phyloP scores from a whole-genome alignment of 2,113 vertebrate species.

The Lepidothrix coronata region DNA sequence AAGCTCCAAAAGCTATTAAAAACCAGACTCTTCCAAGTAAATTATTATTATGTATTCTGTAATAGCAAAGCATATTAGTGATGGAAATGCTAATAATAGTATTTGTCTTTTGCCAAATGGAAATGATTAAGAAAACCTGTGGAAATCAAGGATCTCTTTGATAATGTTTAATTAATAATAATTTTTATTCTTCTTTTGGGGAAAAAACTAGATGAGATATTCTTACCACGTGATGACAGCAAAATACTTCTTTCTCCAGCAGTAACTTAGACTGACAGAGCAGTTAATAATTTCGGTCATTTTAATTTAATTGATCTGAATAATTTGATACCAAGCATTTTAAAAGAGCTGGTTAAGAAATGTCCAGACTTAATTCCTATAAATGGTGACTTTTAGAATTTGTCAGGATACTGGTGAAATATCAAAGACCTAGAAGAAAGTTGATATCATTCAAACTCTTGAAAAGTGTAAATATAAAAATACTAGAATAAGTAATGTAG shows the following conservation, averaged over 20 bases:
- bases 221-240: neutral
- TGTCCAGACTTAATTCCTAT: neutral
- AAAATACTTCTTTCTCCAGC: neutral
- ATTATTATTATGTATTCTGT: neutral
- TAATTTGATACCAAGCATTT: slow-evolving; percentile 1
- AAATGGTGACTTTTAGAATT: neutral
- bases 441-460: neutral
- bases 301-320: slow-evolving; percentile 28
- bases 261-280: neutral
- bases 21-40: neutral
- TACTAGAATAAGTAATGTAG: neutral
- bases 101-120: slow-evolving; percentile 1
- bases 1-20: neutral
- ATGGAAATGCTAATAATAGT: neutral
- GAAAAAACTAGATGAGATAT: neutral
- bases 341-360: neutral
- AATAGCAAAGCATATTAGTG: neutral
- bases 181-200: neutral
- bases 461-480: neutral
- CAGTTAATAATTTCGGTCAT: neutral
- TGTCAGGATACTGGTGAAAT: neutral
- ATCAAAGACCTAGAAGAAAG: neutral
- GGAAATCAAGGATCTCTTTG: neutral
- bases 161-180: neutral
- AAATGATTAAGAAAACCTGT: neutral